phyloP scores from a whole-genome alignment of 2,113 vertebrate species.

The Erythrocebus patas region DNA sequence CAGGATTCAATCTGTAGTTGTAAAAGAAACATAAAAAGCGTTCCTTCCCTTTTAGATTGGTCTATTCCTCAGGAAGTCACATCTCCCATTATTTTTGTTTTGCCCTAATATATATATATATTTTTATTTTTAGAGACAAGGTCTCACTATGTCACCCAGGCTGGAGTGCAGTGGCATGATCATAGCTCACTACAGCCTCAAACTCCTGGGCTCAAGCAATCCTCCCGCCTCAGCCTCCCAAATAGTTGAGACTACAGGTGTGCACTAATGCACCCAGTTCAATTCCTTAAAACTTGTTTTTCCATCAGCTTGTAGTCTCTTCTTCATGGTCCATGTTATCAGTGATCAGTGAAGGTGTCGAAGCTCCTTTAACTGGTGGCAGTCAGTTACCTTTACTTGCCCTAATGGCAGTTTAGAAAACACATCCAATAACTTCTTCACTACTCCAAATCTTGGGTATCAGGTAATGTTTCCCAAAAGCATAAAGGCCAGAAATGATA shows the following conservation, averaged over 20 bases:
- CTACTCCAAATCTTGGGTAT: neutral
- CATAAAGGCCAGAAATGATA: neutral
- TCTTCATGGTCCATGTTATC: neutral
- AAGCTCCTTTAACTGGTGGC: neutral
- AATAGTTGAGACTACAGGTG: neutral
- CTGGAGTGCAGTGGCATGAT: neutral
- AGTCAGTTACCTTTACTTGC: neutral
- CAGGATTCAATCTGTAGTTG: neutral
- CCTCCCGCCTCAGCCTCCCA: neutral
- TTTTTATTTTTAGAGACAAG: neutral
- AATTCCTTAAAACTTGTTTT: neutral
- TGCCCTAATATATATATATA: neutral
- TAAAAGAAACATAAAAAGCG: neutral
- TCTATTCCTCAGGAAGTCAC: neutral
- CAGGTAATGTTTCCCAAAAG: neutral
- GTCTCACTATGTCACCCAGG: neutral
- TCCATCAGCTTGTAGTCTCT: neutral
- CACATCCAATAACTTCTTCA: neutral
- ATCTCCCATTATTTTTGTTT: neutral
- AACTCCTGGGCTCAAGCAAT: neutral
- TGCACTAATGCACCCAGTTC: neutral
- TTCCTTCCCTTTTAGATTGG: neutral
- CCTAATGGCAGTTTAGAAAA: neutral
- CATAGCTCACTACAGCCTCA: neutral
- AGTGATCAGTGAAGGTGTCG: neutral